These are phyloP conservation scores for Drosophila leonis DNA, from an alignment of 2,888 invertebrate species.

Conservation along the genomic window DNA sequence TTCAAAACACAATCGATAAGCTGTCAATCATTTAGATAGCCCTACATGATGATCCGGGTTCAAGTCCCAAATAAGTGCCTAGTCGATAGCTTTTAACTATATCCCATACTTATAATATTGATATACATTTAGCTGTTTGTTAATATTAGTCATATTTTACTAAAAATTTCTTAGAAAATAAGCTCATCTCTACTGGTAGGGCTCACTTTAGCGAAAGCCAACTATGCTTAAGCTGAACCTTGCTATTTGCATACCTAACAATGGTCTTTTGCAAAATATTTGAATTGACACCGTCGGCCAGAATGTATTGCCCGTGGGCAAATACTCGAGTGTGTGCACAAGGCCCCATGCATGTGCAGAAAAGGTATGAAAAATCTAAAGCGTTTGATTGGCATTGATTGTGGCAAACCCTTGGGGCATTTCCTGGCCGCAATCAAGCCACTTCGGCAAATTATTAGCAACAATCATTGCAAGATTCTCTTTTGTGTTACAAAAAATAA, in stretches of 20 bases:
- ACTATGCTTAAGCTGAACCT: background rate
- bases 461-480: conserved; percentile 39
- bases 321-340: conserved; percentile 35
- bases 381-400: conserved; percentile 66
- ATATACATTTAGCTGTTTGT: background rate
- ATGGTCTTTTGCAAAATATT: conserved; percentile 26
- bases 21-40: background rate
- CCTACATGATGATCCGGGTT: background rate
- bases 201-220: background rate
- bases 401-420: conserved; percentile 55
- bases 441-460: conserved; percentile 55
- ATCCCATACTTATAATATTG: background rate
- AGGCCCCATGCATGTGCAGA: conserved; percentile 9
- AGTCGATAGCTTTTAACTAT: background rate
- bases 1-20: background rate
- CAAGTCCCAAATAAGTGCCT: background rate
- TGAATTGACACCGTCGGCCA: conserved; percentile 38
- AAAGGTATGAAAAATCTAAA: conserved; percentile 54
- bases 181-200: background rate
- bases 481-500: background rate
- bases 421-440: conserved; percentile 70
- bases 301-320: conserved; percentile 34
- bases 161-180: background rate
- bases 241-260: conserved; percentile 25
- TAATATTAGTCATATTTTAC: background rate